Conservation (phyloP, 2,888 invertebrate species). For the Ephialtes manifestator region DNA sequence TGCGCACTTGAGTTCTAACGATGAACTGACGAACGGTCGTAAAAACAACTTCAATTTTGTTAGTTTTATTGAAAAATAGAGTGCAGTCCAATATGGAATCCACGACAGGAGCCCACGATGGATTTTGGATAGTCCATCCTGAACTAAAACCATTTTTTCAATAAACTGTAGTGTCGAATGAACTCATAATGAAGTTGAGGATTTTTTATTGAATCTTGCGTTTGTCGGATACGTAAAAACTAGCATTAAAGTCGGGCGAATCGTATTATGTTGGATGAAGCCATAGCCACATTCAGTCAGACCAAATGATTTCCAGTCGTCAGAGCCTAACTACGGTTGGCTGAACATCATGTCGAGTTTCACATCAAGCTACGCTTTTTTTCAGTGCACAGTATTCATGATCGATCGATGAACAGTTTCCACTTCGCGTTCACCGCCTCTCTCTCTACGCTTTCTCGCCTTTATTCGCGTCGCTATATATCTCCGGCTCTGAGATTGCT, state of each 20-base stretch:
- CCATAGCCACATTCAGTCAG: background rate
- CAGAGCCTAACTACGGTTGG: background rate
- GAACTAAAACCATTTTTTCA: too few relatives aligned
- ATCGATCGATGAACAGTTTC: slow-evolving; percentile 50
- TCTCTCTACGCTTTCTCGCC: background rate
- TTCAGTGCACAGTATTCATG: slow-evolving; percentile 29
- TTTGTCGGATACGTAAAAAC: slow-evolving; percentile 8
- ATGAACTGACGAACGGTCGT: slow-evolving; percentile 13
- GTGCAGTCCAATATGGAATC: too few relatives aligned
- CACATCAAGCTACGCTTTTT: background rate
- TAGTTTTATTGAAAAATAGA: too few relatives aligned
- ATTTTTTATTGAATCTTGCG: too few relatives aligned
- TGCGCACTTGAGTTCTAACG: slow-evolving; percentile 48
- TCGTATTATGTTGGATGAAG: background rate
- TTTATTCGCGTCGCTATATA: slow-evolving; percentile 22
- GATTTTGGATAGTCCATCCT: too few relatives aligned
- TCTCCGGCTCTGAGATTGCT: slow-evolving; percentile 47
- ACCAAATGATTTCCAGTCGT: background rate
- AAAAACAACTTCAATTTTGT: background rate
- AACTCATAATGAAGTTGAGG: background rate
- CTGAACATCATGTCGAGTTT: background rate
- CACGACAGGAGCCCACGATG: too few relatives aligned
- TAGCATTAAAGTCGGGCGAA: background rate
- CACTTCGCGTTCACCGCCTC: slow-evolving; percentile 2
- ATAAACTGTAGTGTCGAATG: too few relatives aligned